phyloP scores from a whole-genome alignment of 1,140 invertebrate species.

The Musca domestica region DNA sequence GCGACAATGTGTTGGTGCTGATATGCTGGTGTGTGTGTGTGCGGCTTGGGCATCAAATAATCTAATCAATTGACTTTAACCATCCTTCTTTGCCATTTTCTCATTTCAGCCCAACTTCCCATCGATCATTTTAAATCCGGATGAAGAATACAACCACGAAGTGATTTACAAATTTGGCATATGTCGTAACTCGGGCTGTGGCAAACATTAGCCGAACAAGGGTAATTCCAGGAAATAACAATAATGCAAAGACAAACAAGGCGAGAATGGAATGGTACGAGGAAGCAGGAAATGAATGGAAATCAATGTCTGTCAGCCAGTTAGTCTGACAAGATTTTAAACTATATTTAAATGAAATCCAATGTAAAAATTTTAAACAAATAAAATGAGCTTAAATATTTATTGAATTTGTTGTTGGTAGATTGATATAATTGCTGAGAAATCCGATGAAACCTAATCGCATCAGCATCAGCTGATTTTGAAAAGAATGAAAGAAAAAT shows the following conservation, averaged over 20 bases:
- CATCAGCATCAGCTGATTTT: too few species aligned
- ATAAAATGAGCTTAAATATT: too few species aligned
- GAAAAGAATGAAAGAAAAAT: too few species aligned
- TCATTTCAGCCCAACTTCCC: constrained; percentile 69
- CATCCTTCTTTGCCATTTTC: not conserved
- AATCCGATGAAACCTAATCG: too few species aligned
- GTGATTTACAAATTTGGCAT: constrained; percentile 62
- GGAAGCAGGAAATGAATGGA: not conserved
- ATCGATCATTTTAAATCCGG: constrained; percentile 68
- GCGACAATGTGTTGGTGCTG: too few species aligned
- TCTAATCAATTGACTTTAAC: constrained; percentile 12
- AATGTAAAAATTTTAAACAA: too few species aligned
- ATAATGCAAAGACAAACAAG: not conserved
- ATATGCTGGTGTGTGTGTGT: too few species aligned
- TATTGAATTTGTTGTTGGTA: too few species aligned
- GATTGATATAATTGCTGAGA: too few species aligned
- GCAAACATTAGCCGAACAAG: not conserved
- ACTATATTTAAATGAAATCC: not conserved
- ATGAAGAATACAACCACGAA: constrained; percentile 65
- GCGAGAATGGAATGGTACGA: not conserved
- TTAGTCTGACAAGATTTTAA: not conserved
- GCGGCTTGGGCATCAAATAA: too few species aligned
- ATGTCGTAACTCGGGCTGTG: constrained; percentile 7
- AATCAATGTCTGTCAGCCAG: not conserved
- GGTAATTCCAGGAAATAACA: not conserved